phyloP scores from a whole-genome alignment of 2,797 vertebrate species.

The Amblyraja radiata region DNA sequence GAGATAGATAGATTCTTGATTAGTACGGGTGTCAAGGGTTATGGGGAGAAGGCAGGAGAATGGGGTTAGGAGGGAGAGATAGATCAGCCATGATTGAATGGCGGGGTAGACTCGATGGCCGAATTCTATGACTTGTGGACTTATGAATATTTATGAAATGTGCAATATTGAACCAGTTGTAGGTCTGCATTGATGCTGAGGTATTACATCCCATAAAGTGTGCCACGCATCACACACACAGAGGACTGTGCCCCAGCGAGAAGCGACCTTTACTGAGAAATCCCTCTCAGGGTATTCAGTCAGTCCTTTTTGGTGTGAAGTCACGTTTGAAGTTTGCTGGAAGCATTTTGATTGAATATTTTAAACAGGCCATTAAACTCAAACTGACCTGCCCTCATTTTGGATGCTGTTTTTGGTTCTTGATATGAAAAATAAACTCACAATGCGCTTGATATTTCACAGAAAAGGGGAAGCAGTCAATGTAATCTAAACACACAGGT shows the following conservation, averaged over 20 bases:
- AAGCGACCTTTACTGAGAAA: background rate
- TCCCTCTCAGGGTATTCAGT: background rate
- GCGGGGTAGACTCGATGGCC: too few species aligned
- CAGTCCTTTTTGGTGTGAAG: constrained; percentile 4
- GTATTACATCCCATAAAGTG: background rate
- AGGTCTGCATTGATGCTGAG: background rate
- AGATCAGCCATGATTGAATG: too few species aligned
- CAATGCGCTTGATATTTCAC: background rate
- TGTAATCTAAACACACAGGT: constrained; percentile 30
- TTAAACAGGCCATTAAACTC: constrained; percentile 22
- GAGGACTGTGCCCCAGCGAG: too few species aligned
- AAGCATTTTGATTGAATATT: constrained; percentile 26
- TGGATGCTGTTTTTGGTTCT: background rate
- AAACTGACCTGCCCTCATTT: background rate
- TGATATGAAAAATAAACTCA: too few species aligned
- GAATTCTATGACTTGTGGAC: too few species aligned
- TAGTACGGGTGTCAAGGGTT: too few species aligned
- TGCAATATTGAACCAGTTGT: background rate
- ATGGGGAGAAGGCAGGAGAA: too few species aligned
- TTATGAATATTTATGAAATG: background rate
- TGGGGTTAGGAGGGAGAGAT: too few species aligned
- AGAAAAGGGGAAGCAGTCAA: constrained; percentile 12
- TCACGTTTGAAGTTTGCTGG: background rate
- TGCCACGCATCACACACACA: background rate
- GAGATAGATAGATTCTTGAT: too few species aligned